Conservation (phyloP, 2,113 vertebrate genomes). For the Bungarus multicinctus region DNA sequence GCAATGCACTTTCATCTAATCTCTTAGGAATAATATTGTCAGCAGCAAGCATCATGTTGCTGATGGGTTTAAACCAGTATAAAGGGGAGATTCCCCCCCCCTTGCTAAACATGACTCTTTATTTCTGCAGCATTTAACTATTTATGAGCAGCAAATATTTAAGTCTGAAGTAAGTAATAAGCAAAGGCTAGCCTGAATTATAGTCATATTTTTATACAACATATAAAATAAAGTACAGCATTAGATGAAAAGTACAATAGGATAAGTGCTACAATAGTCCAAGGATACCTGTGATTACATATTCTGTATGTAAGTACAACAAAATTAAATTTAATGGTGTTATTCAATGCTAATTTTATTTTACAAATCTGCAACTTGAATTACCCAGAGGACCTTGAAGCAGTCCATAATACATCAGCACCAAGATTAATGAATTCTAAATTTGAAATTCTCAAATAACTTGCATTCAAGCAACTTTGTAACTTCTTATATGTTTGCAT, state of each 20-base stretch:
- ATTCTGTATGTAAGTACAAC: slow-evolving; percentile 30
- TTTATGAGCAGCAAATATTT: slow-evolving; percentile 38
- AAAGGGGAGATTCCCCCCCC: slow-evolving; percentile 9
- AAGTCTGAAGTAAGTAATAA: slow-evolving; percentile 38
- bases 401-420: slow-evolving; percentile 63
- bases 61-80: neutral
- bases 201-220: slow-evolving; percentile 56
- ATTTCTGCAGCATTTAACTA: slow-evolving; percentile 6
- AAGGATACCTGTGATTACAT: slow-evolving; percentile 41
- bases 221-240: slow-evolving; percentile 53
- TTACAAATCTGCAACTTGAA: slow-evolving; percentile 60
- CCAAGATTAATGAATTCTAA: slow-evolving; percentile 68
- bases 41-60: slow-evolving; percentile 6
- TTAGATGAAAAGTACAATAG: too few species aligned
- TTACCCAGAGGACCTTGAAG: slow-evolving; percentile 66
- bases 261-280: slow-evolving; percentile 5
- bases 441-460: slow-evolving; percentile 12
- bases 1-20: neutral
- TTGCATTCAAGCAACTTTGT: neutral
- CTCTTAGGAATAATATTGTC: slow-evolving; percentile 23
- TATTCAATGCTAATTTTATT: slow-evolving; percentile 38
- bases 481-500: neutral
- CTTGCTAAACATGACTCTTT: neutral
- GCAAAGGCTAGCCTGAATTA: slow-evolving; percentile 26
- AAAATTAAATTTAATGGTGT: slow-evolving; percentile 58